A percentile compares a stretch with the other conserved stretches of the same genome.
These are phyloP conservation scores for Odontomyia ornata DNA, from an alignment of 2,888 invertebrate genomes.

Conservation along the genomic window DNA sequence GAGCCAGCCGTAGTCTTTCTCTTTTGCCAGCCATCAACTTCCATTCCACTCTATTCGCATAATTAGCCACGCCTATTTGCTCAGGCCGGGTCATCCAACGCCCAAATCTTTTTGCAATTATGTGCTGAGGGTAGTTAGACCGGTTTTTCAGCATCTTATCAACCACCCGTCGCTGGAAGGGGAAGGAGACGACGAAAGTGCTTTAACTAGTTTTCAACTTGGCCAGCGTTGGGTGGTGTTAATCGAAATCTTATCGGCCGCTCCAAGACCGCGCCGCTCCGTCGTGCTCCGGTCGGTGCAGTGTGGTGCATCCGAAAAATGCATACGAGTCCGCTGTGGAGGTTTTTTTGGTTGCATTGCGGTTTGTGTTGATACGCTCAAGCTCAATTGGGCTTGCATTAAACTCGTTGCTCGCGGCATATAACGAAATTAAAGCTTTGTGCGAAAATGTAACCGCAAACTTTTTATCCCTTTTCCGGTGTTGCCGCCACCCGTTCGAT, in stretches of 20 bases:
- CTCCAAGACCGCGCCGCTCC: background rate
- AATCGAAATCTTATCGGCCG: background rate
- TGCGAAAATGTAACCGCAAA: background rate
- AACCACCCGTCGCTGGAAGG: background rate
- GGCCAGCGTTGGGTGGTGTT: background rate
- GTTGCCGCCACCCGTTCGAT: background rate
- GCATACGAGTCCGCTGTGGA: background rate
- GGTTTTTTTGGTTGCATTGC: background rate
- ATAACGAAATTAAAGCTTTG: background rate
- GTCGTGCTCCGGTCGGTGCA: conserved; percentile 3
- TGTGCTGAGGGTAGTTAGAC: background rate
- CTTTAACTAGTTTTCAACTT: background rate
- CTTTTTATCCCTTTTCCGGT: background rate
- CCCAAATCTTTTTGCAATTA: conserved; percentile 45
- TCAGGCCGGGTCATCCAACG: background rate
- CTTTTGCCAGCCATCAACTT: conserved; percentile 3
- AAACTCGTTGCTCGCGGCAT: background rate
- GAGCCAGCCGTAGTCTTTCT: background rate
- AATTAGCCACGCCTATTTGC: conserved; percentile 50
- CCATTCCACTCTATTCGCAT: background rate
- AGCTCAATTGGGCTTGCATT: background rate
- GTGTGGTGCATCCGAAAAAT: background rate
- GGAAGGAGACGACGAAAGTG: background rate
- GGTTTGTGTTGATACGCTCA: background rate
- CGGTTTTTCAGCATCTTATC: background rate